A percentile compares a stretch with the other conserved stretches of the same genome.
Evolutionary conservation across 1,140 invertebrate genomes (phyloP).

Genomic region (Dendrolimus punctatus): DNA sequence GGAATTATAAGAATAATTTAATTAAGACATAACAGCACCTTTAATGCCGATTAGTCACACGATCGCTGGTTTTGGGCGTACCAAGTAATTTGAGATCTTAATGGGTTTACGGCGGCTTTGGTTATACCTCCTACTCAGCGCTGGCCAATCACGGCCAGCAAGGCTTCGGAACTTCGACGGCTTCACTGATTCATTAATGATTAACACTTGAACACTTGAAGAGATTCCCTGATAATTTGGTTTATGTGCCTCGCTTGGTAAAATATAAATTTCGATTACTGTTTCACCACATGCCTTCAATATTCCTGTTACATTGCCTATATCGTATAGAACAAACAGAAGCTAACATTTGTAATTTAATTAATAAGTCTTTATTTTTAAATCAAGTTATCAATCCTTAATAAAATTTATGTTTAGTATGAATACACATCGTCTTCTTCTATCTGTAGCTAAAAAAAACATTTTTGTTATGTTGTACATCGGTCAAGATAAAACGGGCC

Average conservation of each 20-base stretch:
- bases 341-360: conserved; percentile 13
- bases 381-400: too few species aligned
- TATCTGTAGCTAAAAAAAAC: neutral
- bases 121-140: conserved; percentile 43
- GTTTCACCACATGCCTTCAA: conserved; percentile 8
- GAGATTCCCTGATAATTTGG: conserved; percentile 33
- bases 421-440: too few species aligned
- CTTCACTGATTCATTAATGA: conserved; percentile 49
- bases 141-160: conserved; percentile 46
- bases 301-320: conserved; percentile 8
- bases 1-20: conserved; percentile 62
- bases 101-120: conserved; percentile 51
- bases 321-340: conserved; percentile 13
- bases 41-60: conserved; percentile 66
- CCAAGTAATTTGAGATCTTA: conserved; percentile 57
- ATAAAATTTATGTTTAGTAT: too few species aligned
- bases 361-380: too few species aligned
- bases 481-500: conserved; percentile 29
- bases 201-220: conserved; percentile 43
- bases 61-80: conserved; percentile 52
- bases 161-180: conserved; percentile 31
- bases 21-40: conserved; percentile 63
- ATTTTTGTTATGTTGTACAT: neutral
- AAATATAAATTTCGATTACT: conserved; percentile 3
- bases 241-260: neutral